phyloP scores from a whole-genome alignment of 2,888 invertebrate genomes.

The Andrena bicolor region DNA sequence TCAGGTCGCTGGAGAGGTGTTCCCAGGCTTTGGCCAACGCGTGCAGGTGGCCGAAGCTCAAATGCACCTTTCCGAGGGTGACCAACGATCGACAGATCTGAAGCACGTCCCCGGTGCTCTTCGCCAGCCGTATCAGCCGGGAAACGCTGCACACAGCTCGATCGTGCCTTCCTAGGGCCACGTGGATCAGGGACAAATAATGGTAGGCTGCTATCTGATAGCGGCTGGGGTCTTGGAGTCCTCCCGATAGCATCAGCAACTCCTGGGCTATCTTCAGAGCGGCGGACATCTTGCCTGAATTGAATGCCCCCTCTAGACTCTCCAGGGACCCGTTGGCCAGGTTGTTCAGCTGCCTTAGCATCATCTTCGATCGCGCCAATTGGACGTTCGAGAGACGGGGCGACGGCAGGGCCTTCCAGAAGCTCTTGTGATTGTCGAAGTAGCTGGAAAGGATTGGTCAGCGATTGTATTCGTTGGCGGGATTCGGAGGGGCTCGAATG shows the following conservation, averaged over 20 bases:
- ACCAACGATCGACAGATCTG: constrained; percentile 70
- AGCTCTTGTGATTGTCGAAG: constrained; percentile 71
- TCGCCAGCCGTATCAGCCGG: constrained; percentile 73
- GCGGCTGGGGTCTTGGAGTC: constrained; percentile 61
- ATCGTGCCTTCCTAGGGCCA: constrained; percentile 76
- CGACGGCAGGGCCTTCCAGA: constrained; percentile 50
- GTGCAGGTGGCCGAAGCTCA: constrained; percentile 77
- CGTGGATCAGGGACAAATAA: constrained; percentile 75
- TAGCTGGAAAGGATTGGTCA: constrained; percentile 60
- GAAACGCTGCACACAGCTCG: constrained; percentile 73
- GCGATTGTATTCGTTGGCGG: not conserved
- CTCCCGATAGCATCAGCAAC: constrained; percentile 65
- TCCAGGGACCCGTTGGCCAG: constrained; percentile 61
- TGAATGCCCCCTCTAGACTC: constrained; percentile 69
- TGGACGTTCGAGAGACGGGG: not conserved
- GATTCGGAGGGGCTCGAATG: not conserved
- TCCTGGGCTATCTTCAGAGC: constrained; percentile 71
- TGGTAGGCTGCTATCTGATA: constrained; percentile 71
- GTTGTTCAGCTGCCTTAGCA: constrained; percentile 64
- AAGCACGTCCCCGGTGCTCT: constrained; percentile 60
- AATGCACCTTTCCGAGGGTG: constrained; percentile 78
- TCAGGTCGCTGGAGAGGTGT: constrained; percentile 59
- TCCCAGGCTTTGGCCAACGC: constrained; percentile 78
- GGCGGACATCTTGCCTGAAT: constrained; percentile 64
- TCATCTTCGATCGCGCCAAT: constrained; percentile 31